Percentiles rank a stretch among this genome's conserved stretches.
phyloP scores from a whole-genome alignment of 1,140 invertebrate genomes.

The Proctacanthus coquilletti region DNA sequence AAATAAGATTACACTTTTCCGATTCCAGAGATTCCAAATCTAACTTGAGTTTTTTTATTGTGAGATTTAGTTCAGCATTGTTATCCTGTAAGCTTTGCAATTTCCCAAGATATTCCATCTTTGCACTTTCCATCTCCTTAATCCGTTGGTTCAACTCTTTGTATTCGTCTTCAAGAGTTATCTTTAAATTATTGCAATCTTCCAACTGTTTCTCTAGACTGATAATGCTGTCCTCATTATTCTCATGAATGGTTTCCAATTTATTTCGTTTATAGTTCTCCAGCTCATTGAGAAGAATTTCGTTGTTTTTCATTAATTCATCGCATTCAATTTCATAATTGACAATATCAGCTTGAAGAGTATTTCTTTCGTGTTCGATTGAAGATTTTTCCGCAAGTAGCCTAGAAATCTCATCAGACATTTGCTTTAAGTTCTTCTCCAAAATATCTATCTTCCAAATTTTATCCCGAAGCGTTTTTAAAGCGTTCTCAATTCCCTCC shows the following conservation, averaged over 20 bases:
- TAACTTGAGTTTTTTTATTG: conserved; percentile 3
- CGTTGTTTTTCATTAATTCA: conserved; percentile 49
- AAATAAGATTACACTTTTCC: conserved; percentile 19
- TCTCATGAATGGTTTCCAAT: conserved; percentile 47
- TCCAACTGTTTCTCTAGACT: conserved; percentile 43
- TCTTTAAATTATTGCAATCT: conserved; percentile 33
- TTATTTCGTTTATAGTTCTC: conserved; percentile 41
- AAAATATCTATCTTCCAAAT: conserved; percentile 21
- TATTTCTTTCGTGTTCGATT: conserved; percentile 35
- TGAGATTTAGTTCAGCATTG: not conserved
- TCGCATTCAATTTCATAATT: conserved; percentile 44
- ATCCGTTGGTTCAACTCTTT: conserved; percentile 26
- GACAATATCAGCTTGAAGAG: conserved; percentile 37
- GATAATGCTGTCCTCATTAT: conserved; percentile 44
- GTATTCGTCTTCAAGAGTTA: conserved; percentile 34
- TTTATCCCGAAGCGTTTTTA: conserved; percentile 24
- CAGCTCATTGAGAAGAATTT: conserved; percentile 43
- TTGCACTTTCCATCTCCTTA: conserved; percentile 28
- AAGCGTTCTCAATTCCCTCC: conserved; percentile 24
- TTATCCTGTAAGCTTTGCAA: conserved; percentile 24
- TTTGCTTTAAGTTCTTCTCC: conserved; percentile 23
- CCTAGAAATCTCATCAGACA: conserved; percentile 18
- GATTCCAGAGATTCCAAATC: conserved; percentile 12
- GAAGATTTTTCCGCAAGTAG: conserved; percentile 18
- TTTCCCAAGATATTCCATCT: conserved; percentile 28